Base-by-base conservation (phyloP, 2,797 vertebrate species). In the Gymnoscopelus braueri region DNA sequence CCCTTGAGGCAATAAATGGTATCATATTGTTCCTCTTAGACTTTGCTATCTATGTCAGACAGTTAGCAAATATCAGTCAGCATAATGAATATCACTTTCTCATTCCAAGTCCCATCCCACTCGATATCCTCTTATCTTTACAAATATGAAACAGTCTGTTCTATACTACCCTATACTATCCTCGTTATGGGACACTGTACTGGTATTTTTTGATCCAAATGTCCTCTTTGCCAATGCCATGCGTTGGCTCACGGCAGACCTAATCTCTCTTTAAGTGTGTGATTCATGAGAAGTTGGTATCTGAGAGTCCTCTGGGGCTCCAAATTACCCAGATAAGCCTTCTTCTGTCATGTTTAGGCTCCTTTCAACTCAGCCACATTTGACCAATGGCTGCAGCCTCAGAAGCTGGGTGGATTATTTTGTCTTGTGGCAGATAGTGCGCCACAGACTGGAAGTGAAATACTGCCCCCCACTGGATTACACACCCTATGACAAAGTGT, bases 381-480 rank as follows among this genome's bases (percentile, higher is more conserved):
- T 72, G 82, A 81, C 81, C 73, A 79, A 60, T 69, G 52, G 65
- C 67, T 75, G 78, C 78, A 77, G 79, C 29, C 57, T 74, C 72
- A 80, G 13, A 62, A 66, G 71, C 24, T 62, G 63, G 51, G 39
- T 77, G 71, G 12, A 44, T 52, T 61, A 49, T 65, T 62, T 44
- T 23, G 55, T 67, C 55, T 44, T 57, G 29, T 13, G 15, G 14
- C 8, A 53, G 14, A 23, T 54, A n/a, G 23, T 63, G 19, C 24
- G 4, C 6, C 9, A 13, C 1, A 5, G 47, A 85, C 77, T 3
- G 11, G 70, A 52, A 71, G 83, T 67, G 63, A 82, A 86, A 88
- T 78, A 89, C 86, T 92, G 92, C 92, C 92, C 87, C 81, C 93
- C 12, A 13, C 77, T 92, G 92, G 86, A 68, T 54, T 0, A 44